Conservation (phyloP, 1,140 invertebrate species). For the Forficula auricularia region DNA sequence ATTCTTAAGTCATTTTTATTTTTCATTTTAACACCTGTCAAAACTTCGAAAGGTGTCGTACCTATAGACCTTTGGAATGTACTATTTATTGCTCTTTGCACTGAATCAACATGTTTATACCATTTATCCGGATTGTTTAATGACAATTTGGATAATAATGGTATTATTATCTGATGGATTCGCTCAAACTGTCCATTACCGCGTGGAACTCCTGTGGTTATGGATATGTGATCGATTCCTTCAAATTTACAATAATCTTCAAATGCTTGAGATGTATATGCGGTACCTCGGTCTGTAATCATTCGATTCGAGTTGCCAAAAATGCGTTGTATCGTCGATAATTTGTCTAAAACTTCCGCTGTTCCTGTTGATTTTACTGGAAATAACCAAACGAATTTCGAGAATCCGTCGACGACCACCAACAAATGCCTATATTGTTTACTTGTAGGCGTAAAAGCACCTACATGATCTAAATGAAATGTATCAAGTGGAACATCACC, state of each 20-base stretch:
- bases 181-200: constrained; percentile 17
- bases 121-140: no score
- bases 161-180: constrained; percentile 12
- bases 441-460: constrained; percentile 15
- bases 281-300: constrained; percentile 11
- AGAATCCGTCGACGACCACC: constrained; percentile 13
- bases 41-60: not conserved
- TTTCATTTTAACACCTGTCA: no score
- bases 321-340: not conserved
- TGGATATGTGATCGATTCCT: constrained; percentile 10
- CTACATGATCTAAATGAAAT: constrained; percentile 19
- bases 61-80: not conserved
- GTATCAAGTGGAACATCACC: constrained; percentile 17
- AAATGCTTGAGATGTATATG: constrained; percentile 14
- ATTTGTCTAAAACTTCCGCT: not conserved
- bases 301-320: constrained; percentile 15
- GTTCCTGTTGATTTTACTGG: constrained; percentile 3
- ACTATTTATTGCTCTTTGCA: not conserved
- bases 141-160: constrained; percentile 7
- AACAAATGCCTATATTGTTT: constrained; percentile 13
- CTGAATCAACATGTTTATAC: no score
- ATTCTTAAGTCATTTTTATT: no score
- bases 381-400: constrained; percentile 13
- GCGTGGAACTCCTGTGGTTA: constrained; percentile 13
- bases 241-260: constrained; percentile 11